Evolutionary conservation across 2,888 invertebrate genomes (phyloP), one percentile per base, ranked within the genome.

Genomic region (Tipula confusa): DNA sequence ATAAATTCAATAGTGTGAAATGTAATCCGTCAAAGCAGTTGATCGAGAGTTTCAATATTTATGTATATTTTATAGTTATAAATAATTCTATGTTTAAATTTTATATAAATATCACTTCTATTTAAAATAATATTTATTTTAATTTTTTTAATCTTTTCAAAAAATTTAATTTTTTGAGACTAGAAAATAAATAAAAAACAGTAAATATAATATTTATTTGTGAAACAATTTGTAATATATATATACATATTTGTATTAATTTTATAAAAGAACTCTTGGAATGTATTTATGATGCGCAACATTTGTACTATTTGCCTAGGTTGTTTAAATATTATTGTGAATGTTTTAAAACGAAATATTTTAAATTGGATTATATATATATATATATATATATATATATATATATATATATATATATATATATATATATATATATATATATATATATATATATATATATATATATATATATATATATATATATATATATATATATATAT

Each of bases 401-500:
- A 36, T 36, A 36, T 36, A 36, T 36, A 36, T 36, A 36, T 36
- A 36, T 36, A 36, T 36, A 36, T 36, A 36, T 36, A 36, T 36
- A 36, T 36, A 36, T 36, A 36, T 36, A 36, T 36, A 36, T 36
- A 36, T 36, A 36, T 36, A 36, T 36, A 36, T 36, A 36, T 36
- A 36, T 36, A 36, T 36, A 36, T 36, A 36, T 36, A 36, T 36
- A 36, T 36, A 36, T 36, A 36, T 36, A 36, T 36, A 36, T 36
- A 36, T 36, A 36, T 36, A 36, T 36, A 36, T 11, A 36, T 36
- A 36, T 83, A 84, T 84, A 48, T 85, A 85, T 84, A 85, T 84
- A 84, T 85, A 81, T 84, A 83, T 84, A 79, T 84, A 81, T 85
- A 83, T 85, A 29, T 86, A 84, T 84, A 18, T 84, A 28, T 83